A percentile compares a stretch with the other conserved stretches of the same genome.
Evolutionary conservation across 1,140 invertebrate genomes (phyloP).

Genomic region (Aphaenogaster floridana): DNA sequence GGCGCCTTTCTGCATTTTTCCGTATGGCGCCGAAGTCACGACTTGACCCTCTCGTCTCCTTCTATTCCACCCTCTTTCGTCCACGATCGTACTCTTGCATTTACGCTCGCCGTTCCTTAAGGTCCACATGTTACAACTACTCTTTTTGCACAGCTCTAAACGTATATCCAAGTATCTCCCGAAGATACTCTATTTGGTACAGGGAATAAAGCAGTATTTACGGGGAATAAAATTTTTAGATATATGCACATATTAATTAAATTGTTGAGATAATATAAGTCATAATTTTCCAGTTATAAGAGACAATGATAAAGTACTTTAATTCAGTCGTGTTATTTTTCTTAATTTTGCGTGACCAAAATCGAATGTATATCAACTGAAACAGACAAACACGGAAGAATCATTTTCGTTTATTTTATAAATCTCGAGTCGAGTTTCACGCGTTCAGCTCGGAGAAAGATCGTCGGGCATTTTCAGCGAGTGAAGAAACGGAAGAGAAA

Average conservation of each 20-base stretch:
- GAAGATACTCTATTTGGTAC: not conserved
- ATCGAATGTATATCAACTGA: not conserved
- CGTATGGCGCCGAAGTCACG: constrained; percentile 75
- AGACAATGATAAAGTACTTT: not conserved
- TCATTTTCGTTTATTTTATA: not conserved
- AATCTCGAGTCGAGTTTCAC: not conserved
- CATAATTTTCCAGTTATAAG: not conserved
- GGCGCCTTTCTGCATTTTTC: constrained; percentile 81
- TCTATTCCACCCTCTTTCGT: constrained; percentile 40
- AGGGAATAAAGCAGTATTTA: not conserved
- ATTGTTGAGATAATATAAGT: constrained; percentile 1
- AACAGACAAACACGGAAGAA: constrained; percentile 13
- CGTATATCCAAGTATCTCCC: constrained; percentile 3
- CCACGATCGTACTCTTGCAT: constrained; percentile 69
- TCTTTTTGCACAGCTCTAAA: constrained; percentile 29
- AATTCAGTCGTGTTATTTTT: not conserved
- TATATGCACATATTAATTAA: constrained; percentile 23
- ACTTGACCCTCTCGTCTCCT: constrained; percentile 74
- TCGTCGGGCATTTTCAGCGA: not conserved
- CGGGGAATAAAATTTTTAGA: not conserved
- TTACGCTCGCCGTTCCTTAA: constrained; percentile 70
- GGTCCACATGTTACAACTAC: constrained; percentile 67
- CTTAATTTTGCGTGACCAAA: not conserved
- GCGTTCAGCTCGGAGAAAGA: not conserved
- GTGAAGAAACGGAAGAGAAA: not conserved